Percentiles rank a stretch among this genome's conserved stretches.
Conservation (phyloP, 2,113 vertebrate species). For the Eretmochelys imbricata region DNA sequence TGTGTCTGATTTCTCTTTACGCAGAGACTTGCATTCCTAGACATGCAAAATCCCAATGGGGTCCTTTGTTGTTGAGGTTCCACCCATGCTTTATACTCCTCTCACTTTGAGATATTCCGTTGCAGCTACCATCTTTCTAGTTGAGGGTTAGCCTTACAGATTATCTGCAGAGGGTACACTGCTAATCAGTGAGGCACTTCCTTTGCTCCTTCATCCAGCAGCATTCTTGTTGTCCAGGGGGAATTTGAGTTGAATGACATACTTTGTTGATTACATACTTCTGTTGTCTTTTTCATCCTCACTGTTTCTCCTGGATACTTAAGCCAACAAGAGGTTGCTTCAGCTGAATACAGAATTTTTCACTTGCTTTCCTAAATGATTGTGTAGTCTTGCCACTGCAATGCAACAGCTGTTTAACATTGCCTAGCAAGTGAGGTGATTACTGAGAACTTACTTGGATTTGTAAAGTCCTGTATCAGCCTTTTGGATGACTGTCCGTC, state of each 20-base stretch:
- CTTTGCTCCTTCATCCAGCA: fast-evolving
- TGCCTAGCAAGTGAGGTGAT: neutral
- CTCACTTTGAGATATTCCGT: neutral
- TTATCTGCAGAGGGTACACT: neutral
- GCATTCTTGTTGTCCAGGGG: neutral
- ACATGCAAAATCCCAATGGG: neutral
- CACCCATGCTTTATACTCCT: neutral
- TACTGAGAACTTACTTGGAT: fast-evolving
- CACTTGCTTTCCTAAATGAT: fast-evolving
- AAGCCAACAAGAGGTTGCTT: neutral
- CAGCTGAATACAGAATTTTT: neutral
- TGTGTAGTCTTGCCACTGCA: neutral
- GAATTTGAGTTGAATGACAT: neutral
- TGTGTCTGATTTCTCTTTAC: neutral
- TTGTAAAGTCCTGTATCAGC: fast-evolving
- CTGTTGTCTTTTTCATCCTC: slow-evolving; percentile 24
- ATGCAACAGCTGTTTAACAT: too few relatives aligned
- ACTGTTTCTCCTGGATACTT: neutral
- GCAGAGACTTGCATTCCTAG: neutral
- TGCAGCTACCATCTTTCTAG: neutral
- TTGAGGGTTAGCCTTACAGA: neutral
- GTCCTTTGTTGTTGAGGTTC: neutral
- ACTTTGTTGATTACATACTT: neutral
- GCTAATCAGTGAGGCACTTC: neutral
- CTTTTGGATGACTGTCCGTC: fast-evolving